Evolutionary conservation across 2,113 vertebrate species (phyloP), one percentile per base, ranked within the genome.

Genomic region (Syrrhaptes paradoxus): DNA sequence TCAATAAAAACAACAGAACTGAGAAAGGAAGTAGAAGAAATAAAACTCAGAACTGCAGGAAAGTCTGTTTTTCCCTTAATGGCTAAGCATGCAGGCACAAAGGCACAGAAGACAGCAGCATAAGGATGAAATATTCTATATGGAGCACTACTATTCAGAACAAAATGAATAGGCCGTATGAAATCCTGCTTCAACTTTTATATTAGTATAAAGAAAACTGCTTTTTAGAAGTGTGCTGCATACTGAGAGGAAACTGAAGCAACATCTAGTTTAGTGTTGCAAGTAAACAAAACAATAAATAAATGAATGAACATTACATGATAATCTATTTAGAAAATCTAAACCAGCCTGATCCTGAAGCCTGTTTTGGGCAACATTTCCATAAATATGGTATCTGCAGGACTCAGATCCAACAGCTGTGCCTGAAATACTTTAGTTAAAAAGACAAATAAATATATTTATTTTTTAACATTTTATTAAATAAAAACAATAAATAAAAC

Each of bases 21-120:
- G 83, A 92, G 89, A 96, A 97, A 95, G 91, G 61, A 95, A 88
- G 76, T 75, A 91, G 67, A 84, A 95, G 80, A 96, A 97, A 95
- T 95, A 96, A 97, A 97, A 97, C 94, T 90, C 95, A 92, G 94
- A 95, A 93, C 91, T 96, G 82, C 80, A 96, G 96, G 93, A 97
- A 97, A 97, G 97, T 94, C 96, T 97, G 91, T 97, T 98, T 97
- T 96, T 89, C 96, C 95, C 95, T 95, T 97, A 95, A 94, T 95
- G 94, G 94, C 82, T 92, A 95, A 97, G 95, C 86, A 97, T 61
- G 86, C 90, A 96, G 96, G 95, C 94, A 98, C 98, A 97, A 98
- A 92, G 92, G 89, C 88, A 97, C 88, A 94, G 97, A 97, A 97
- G 95, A 96, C 95, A 91, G 89, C 85, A 92, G 85, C 3, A 6